phyloP scores from a whole-genome alignment of 2,113 vertebrate species.

The Myrmophylax atrothorax region DNA sequence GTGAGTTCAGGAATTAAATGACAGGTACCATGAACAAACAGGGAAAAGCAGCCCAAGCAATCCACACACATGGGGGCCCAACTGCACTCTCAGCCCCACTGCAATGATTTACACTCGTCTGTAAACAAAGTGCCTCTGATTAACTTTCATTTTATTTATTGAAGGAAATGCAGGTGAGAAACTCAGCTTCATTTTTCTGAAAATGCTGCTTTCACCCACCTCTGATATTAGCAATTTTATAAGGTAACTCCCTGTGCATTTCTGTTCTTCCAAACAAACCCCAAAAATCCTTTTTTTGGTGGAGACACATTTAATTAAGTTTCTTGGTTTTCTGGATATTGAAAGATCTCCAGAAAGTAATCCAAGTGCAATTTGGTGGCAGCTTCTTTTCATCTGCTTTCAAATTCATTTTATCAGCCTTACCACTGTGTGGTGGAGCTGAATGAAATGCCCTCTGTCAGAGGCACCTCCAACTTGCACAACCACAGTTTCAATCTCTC shows the following conservation, averaged over 20 bases:
- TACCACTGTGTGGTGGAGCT: conserved; percentile 15
- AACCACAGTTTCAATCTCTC: conserved; percentile 14
- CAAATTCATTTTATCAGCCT: conserved; percentile 48
- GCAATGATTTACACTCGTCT: background rate
- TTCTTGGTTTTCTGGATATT: background rate
- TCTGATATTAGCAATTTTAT: background rate
- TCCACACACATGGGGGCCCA: accelerated
- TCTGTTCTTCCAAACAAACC: background rate
- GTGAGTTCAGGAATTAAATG: background rate
- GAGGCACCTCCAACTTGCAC: conserved; percentile 28
- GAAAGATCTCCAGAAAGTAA: conserved; percentile 56
- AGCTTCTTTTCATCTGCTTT: conserved; percentile 56
- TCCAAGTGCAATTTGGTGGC: conserved; percentile 47
- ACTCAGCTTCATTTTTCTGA: background rate
- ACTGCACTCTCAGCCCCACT: background rate
- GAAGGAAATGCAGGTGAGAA: background rate
- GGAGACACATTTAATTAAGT: background rate
- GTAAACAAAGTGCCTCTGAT: background rate
- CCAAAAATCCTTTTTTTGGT: background rate
- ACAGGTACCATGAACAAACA: background rate
- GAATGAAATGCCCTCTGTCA: conserved; percentile 58
- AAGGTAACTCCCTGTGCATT: background rate
- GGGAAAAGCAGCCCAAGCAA: background rate
- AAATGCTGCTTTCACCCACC: background rate
- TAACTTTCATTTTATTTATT: background rate